Percentiles rank a stretch among this genome's conserved stretches.
Conservation (phyloP, 1,140 invertebrate species). For the Papilio dardanus region DNA sequence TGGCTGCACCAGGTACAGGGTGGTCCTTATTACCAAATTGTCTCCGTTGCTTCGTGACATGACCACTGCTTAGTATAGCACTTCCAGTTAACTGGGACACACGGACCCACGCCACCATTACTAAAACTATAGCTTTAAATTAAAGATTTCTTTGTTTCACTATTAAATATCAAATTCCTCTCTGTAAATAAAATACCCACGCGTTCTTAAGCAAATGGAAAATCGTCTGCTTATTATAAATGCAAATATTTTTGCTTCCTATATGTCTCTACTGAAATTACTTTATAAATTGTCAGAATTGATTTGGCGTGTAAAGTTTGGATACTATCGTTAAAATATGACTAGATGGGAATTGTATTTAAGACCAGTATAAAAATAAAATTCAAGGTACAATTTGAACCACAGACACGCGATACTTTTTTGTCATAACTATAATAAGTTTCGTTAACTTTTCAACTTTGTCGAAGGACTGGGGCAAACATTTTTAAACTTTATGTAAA, state of each 20-base stretch:
- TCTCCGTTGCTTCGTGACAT: slow-evolving; percentile 61
- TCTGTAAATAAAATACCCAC: no score
- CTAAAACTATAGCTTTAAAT: no score
- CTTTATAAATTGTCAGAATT: not conserved
- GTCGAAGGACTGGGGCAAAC: slow-evolving; percentile 1
- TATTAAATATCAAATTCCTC: no score
- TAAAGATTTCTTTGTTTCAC: no score
- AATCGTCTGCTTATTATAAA: no score
- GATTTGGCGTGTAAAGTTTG: not conserved
- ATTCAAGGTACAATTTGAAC: slow-evolving; percentile 22
- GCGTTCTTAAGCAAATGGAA: no score
- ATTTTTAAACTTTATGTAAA: slow-evolving; percentile 22
- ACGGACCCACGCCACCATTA: slow-evolving; percentile 26
- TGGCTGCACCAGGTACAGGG: slow-evolving; percentile 71
- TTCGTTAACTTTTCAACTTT: slow-evolving; percentile 23
- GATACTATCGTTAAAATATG: slow-evolving; percentile 1
- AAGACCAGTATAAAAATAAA: slow-evolving; percentile 6
- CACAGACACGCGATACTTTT: slow-evolving; percentile 33
- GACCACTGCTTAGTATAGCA: slow-evolving; percentile 59
- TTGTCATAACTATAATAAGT: slow-evolving; percentile 21
- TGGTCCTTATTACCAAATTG: slow-evolving; percentile 75
- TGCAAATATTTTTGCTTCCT: not conserved
- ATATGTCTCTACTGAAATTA: no score
- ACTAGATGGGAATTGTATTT: slow-evolving; percentile 4
- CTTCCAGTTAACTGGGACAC: slow-evolving; percentile 47